Evolutionary conservation across 2,797 vertebrate genomes (phyloP).

Genomic region (Sebastes kiyomatsui): DNA sequence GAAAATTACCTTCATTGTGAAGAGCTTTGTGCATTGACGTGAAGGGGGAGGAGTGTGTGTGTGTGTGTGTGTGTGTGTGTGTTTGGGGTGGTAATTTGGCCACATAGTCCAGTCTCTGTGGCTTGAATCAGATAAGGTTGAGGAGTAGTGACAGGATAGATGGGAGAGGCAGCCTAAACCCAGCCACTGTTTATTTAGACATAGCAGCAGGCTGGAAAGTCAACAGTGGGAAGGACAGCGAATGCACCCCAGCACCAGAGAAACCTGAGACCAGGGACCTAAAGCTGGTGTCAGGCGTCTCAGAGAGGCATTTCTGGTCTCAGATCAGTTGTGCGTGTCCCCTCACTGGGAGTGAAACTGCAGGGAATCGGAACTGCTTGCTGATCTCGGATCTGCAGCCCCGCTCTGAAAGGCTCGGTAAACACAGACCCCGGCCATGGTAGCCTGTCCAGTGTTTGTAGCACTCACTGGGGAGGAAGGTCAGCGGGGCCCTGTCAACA

Average conservation of each 20-base stretch:
- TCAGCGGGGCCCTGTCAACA: conserved; percentile 64
- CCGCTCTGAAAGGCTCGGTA: conserved; percentile 42
- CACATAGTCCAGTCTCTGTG: conserved; percentile 30
- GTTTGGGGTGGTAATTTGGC: conserved; percentile 13
- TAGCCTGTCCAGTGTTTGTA: conserved; percentile 64
- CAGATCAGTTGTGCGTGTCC: conserved; percentile 43
- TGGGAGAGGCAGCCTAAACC: conserved; percentile 61
- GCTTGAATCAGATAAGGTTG: conserved; percentile 68
- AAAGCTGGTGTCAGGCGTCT: conserved; percentile 48
- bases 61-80: neutral
- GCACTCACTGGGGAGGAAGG: conserved; percentile 59
- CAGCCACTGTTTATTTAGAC: conserved; percentile 73
- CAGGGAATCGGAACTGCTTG: conserved; percentile 37
- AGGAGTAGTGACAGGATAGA: conserved; percentile 61
- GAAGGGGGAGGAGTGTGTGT: neutral
- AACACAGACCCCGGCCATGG: conserved; percentile 55
- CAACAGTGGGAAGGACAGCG: conserved; percentile 67
- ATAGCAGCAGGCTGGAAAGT: conserved; percentile 72
- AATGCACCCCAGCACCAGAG: conserved; percentile 54
- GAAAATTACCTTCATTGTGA: conserved; percentile 16
- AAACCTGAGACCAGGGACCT: conserved; percentile 58
- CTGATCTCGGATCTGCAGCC: conserved; percentile 38
- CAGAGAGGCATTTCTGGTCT: conserved; percentile 37
- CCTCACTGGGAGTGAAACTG: conserved; percentile 16
- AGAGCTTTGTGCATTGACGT: conserved; percentile 8